Evolutionary conservation across 2,888 invertebrate genomes (phyloP), one percentile per base, ranked within the genome.

Genomic region (Pinctada fucata): DNA sequence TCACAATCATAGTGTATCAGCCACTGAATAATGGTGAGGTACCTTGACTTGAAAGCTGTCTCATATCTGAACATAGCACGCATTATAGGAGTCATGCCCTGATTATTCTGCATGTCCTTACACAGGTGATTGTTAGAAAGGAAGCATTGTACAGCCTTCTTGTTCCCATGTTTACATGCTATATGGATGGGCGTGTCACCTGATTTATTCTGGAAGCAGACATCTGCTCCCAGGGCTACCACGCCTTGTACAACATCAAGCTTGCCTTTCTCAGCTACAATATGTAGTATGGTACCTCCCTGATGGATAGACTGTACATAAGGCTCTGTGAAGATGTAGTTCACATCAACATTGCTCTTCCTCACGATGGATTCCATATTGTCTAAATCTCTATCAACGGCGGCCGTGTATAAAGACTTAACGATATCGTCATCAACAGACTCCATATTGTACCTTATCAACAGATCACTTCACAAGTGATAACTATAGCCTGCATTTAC

Each of bases 21-120:
- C 3, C 80, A 70, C 47, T 86, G 77, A 10, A 89, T 85, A 13
- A 87, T 86, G 75, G 85, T 85, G 63, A 80, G 75, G 73, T 87
- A 88, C 31, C 81, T 82, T 0, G 79, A 82, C 73, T 85, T 84
- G 78, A 87, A 87, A 49, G 85, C 84, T 47, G 83, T 82, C 65
- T 87, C 85, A 67, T 81, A 86, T 50, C 86, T 82, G 51, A 86
- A 87, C 5, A 88, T 74, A 49, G 88, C 88, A 65, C 88, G 86
- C 66, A 88, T 79, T 10, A 89, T 76, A 3, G 89, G 87, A 64
- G 89, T 88, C n/a, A 87, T 76, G n/a, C 88, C 88, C 72, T 87
- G 87, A 8, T 82, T 83, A 75, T 88, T 88, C 31, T 84, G 83
- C n/a, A 78, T 66, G 82, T 89, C 85, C 72, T 87, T 85, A 50